A percentile compares a stretch with the other conserved stretches of the same genome.
Conservation (phyloP, 2,797 vertebrate genomes). For the Borostomias antarcticus region DNA sequence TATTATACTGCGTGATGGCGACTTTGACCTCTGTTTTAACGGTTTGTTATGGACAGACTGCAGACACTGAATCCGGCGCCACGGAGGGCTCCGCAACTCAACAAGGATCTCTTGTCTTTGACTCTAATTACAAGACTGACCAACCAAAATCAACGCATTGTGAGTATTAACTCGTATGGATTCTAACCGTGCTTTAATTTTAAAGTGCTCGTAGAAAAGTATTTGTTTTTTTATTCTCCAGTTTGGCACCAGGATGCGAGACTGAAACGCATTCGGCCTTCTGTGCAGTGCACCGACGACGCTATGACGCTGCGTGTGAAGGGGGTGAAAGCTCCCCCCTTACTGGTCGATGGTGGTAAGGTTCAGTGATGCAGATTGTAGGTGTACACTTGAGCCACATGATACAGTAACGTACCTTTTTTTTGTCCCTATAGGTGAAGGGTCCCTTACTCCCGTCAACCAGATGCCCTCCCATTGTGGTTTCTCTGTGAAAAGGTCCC, state of each 20-base stretch:
- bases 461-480: constrained; percentile 52
- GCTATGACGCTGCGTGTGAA: constrained; percentile 37
- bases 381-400: not conserved
- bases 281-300: constrained; percentile 35
- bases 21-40: not conserved
- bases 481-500: constrained; percentile 49
- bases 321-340: constrained; percentile 9
- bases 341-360: constrained; percentile 54
- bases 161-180: not conserved
- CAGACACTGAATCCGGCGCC: not conserved
- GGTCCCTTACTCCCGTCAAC: constrained; percentile 44
- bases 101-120: constrained; percentile 28
- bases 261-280: constrained; percentile 19
- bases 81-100: not conserved
- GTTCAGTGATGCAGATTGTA: not conserved
- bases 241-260: not conserved
- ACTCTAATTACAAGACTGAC: not conserved
- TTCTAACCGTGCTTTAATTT: not conserved
- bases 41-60: not conserved
- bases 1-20: not conserved
- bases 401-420: not conserved
- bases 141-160: not conserved
- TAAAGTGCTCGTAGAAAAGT: too few relatives aligned
- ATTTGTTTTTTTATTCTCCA: too few relatives aligned
- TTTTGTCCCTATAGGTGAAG: constrained; percentile 33